phyloP scores from a whole-genome alignment of 53 echinoderm and acorn worm genomes.

The Astropecten irregularis region DNA sequence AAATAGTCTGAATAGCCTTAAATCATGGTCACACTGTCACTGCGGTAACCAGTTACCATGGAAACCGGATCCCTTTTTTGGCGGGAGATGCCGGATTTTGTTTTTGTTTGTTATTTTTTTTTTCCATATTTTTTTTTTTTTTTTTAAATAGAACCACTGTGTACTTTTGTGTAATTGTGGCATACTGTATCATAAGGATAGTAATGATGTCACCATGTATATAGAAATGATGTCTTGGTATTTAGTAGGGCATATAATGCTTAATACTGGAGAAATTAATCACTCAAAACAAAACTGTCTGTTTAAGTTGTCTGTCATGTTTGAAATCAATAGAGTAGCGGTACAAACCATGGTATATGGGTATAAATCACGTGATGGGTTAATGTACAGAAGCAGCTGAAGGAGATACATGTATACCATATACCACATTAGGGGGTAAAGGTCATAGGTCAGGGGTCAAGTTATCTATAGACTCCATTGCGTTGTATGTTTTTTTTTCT shows the following conservation, averaged over 20 bases:
- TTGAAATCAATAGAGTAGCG: background rate
- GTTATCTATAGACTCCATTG: background rate
- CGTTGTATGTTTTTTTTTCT: background rate
- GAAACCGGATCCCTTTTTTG: slow-evolving; percentile 7
- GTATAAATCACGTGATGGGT: background rate
- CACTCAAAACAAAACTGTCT: background rate
- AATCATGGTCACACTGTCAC: slow-evolving; percentile 26
- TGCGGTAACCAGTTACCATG: slow-evolving; percentile 10
- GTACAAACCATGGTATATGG: background rate
- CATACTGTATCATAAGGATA: slow-evolving; percentile 11
- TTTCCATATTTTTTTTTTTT: background rate
- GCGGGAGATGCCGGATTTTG: background rate
- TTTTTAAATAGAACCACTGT: background rate
- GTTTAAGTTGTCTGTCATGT: slow-evolving; percentile 31
- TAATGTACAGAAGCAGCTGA: slow-evolving; percentile 47
- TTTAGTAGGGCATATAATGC: slow-evolving; percentile 25
- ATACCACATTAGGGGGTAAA: slow-evolving; percentile 18
- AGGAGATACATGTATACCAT: slow-evolving; percentile 8
- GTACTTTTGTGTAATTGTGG: slow-evolving; percentile 9
- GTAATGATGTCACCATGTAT: background rate
- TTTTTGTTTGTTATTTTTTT: background rate
- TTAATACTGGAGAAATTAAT: background rate
- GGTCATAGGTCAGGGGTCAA: slow-evolving; percentile 44
- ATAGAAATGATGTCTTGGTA: background rate
- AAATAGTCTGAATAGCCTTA: background rate